Percentiles rank a stretch among this genome's conserved stretches.
Conservation (phyloP, 2,797 vertebrate species). For the Pempheris klunzingeri region DNA sequence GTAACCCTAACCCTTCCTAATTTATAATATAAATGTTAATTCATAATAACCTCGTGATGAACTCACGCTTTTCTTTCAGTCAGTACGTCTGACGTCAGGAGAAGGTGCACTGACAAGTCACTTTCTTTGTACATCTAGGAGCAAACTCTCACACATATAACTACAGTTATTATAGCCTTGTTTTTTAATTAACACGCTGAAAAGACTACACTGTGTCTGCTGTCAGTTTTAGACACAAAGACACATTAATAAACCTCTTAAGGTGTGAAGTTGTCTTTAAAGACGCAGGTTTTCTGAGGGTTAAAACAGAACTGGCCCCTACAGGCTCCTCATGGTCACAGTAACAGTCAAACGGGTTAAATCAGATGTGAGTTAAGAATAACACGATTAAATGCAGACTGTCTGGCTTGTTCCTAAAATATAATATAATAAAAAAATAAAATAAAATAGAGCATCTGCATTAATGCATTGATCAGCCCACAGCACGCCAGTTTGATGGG, state of each 20-base stretch:
- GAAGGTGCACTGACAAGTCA: constrained; percentile 50
- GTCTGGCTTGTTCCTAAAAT: background rate
- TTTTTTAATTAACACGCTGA: background rate
- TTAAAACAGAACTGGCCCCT: constrained; percentile 8
- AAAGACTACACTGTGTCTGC: background rate
- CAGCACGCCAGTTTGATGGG: too few relatives aligned
- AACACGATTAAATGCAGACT: background rate
- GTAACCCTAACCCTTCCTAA: background rate
- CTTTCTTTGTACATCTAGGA: constrained; percentile 47
- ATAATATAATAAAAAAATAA: too few relatives aligned
- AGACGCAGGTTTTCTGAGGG: background rate
- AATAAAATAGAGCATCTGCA: too few relatives aligned
- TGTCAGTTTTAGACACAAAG: background rate
- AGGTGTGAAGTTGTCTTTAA: constrained; percentile 31
- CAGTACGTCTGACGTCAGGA: constrained; percentile 87
- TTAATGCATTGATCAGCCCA: too few relatives aligned
- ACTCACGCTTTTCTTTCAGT: constrained; percentile 71
- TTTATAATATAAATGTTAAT: background rate
- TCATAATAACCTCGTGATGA: constrained; percentile 66
- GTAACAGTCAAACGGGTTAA: too few relatives aligned
- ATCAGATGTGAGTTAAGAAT: background rate
- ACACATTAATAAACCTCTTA: background rate
- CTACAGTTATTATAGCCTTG: background rate
- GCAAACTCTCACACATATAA: constrained; percentile 26
- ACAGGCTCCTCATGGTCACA: background rate